Evolutionary conservation across 2,888 invertebrate species (phyloP).

Genomic region (Temnothorax unifasciatus): DNA sequence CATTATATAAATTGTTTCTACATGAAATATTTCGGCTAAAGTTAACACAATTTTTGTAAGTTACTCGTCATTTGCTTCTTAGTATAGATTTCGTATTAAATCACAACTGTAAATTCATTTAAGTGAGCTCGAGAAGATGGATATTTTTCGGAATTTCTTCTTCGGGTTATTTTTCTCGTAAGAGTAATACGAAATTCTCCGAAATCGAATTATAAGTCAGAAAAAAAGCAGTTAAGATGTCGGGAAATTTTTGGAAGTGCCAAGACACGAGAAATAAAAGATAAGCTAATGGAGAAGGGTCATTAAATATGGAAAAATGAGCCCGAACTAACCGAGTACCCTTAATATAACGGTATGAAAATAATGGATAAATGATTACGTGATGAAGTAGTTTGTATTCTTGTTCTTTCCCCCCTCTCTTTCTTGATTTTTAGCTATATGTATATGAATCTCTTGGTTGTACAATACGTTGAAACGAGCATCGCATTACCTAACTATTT

Average conservation of each 20-base stretch:
- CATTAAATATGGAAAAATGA: conserved; percentile 29
- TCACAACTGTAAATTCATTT: neutral
- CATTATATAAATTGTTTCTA: no score
- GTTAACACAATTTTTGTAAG: neutral
- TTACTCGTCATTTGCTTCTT: neutral
- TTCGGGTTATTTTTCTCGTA: neutral
- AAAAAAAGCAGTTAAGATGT: neutral
- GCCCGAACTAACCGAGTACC: neutral
- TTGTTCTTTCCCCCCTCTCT: neutral
- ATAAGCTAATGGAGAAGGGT: neutral
- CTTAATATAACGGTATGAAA: neutral
- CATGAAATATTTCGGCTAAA: neutral
- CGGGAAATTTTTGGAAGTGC: neutral
- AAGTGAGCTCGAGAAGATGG: neutral
- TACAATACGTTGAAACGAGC: neutral
- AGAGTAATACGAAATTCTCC: neutral
- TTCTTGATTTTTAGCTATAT: neutral
- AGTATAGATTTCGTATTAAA: neutral
- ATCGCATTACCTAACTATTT: conserved; percentile 14
- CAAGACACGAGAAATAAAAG: neutral
- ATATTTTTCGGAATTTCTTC: neutral
- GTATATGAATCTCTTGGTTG: neutral
- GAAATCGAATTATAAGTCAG: neutral
- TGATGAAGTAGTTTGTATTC: neutral
- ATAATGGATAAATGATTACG: conserved; percentile 5